A percentile compares a stretch with the other conserved stretches of the same genome.
phyloP scores from a whole-genome alignment of 1,140 invertebrate genomes.

The Whitmania pigra region DNA sequence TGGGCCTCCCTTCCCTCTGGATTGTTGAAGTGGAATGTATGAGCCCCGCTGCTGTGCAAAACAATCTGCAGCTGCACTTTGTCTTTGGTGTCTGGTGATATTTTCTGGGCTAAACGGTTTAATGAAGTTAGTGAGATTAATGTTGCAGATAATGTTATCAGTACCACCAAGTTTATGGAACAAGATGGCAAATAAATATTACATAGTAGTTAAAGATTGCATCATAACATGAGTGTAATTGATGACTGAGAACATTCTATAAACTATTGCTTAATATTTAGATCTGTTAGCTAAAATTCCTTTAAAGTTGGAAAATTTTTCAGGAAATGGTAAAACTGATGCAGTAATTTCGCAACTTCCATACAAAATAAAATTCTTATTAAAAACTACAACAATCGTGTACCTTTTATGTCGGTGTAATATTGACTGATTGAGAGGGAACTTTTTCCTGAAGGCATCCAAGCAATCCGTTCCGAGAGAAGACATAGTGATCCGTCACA shows the following conservation, averaged over 20 bases:
- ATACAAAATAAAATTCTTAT: not conserved
- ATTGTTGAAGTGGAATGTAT: conserved; percentile 95
- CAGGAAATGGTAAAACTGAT: not conserved
- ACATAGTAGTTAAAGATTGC: no score
- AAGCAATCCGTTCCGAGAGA: conserved; percentile 84
- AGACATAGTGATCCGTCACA: conserved; percentile 86
- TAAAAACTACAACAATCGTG: conserved; percentile 17
- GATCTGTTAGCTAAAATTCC: not conserved
- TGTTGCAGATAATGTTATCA: not conserved
- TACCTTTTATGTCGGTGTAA: conserved; percentile 91
- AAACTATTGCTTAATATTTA: not conserved
- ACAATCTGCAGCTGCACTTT: conserved; percentile 98
- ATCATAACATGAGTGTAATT: no score
- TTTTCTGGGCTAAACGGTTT: conserved; percentile 71
- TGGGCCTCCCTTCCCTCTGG: conserved; percentile 65
- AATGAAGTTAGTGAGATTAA: not conserved
- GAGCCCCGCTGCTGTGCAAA: conserved; percentile 77
- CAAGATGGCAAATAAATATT: no score
- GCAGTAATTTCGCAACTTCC: not conserved
- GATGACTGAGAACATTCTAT: no score
- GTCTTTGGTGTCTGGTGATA: conserved; percentile 91
- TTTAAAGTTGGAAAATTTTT: not conserved
- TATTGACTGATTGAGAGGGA: conserved; percentile 79
- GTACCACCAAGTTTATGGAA: not conserved
- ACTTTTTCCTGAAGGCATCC: conserved; percentile 80